phyloP scores from a whole-genome alignment of 2,113 vertebrate species.

The Passer montanus region DNA sequence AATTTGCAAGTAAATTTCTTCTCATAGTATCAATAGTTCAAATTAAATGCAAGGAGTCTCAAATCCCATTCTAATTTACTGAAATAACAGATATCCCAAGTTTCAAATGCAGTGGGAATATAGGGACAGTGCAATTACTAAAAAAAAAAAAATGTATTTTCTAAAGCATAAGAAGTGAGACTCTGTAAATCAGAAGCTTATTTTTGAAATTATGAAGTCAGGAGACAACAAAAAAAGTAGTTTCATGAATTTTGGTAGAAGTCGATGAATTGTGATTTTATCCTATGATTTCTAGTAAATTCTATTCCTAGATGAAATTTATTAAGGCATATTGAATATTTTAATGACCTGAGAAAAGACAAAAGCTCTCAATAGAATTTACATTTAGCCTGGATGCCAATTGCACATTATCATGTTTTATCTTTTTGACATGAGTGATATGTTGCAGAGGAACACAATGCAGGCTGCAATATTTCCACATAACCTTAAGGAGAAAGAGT shows the following conservation, averaged over 20 bases:
- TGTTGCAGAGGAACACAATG: neutral
- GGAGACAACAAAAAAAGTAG: neutral
- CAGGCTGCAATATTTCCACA: neutral
- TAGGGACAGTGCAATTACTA: fast-evolving
- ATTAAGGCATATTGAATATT: neutral
- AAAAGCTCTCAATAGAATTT: neutral
- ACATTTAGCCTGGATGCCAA: neutral
- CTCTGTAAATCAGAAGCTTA: neutral
- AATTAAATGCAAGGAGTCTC: neutral
- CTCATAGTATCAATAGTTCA: neutral
- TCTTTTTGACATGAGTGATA: neutral
- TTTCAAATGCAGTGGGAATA: neutral
- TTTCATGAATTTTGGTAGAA: neutral
- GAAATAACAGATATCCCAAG: neutral
- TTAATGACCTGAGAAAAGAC: neutral
- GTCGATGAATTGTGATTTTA: neutral
- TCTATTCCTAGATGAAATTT: neutral
- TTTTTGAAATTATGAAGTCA: neutral
- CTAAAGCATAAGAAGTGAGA: neutral
- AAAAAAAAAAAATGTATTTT: neutral
- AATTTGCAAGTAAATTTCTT: neutral
- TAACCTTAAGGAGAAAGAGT: neutral
- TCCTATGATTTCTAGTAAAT: neutral
- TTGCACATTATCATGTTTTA: neutral
- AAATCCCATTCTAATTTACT: neutral